These are phyloP conservation scores for Macrotrachela quadricornifera DNA, from an alignment of 1,140 invertebrate species.

Conservation along the genomic window DNA sequence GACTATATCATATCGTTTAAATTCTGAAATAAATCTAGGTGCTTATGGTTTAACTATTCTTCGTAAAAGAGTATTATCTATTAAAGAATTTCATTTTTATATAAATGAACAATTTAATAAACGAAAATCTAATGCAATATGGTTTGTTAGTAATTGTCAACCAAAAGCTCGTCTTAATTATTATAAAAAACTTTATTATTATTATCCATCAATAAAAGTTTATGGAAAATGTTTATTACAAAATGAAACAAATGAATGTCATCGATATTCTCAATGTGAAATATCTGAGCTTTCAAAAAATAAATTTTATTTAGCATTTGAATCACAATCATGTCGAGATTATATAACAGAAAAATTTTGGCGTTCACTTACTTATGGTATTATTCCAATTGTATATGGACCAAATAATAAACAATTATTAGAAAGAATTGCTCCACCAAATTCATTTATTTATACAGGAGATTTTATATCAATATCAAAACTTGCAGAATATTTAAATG, in stretches of 20 bases:
- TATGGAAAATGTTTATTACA: no score
- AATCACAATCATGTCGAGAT: constrained; percentile 3
- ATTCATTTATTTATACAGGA: constrained; percentile 4
- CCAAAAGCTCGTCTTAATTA: no score
- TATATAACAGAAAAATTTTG: constrained; percentile 9
- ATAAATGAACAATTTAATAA: no score
- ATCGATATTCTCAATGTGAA: constrained; percentile 1
- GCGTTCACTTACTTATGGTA: background rate
- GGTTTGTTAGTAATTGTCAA: no score
- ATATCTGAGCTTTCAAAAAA: background rate
- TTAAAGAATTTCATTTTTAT: no score
- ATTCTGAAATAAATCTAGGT: constrained; percentile 2
- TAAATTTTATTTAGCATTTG: constrained; percentile 8
- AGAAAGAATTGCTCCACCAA: background rate
- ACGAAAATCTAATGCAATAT: no score
- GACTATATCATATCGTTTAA: background rate
- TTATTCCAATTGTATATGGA: constrained; percentile 3
- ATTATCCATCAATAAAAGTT: no score
- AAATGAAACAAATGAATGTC: background rate
- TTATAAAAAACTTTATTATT: no score
- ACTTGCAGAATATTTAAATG: background rate
- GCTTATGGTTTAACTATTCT: background rate
- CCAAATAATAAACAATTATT: constrained; percentile 2
- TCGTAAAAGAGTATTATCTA: no score
- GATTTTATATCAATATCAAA: constrained; percentile 1